Percentiles rank a stretch among this genome's conserved stretches.
phyloP scores from a whole-genome alignment of 2,888 invertebrate species.

The Aethes cnicana region DNA sequence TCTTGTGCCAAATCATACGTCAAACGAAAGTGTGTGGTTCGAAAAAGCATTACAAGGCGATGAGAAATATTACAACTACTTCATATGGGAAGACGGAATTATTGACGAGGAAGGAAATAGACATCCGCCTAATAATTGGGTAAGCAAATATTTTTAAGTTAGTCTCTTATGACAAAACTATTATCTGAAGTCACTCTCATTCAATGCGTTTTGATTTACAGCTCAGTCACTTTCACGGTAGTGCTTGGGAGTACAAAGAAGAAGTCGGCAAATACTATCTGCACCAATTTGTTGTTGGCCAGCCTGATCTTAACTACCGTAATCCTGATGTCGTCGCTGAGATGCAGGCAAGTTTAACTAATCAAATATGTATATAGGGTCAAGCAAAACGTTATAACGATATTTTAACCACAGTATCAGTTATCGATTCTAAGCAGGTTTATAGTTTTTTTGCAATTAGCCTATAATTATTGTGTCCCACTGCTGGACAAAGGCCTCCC shows the following conservation, averaged over 20 bases:
- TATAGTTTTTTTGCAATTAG: no score
- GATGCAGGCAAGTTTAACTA: slow-evolving; percentile 64
- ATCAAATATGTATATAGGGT: not conserved
- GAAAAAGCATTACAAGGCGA: slow-evolving; percentile 84
- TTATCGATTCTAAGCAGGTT: no score
- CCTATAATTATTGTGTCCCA: no score
- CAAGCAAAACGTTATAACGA: not conserved
- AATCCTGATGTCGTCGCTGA: slow-evolving; percentile 84
- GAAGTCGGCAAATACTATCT: slow-evolving; percentile 86
- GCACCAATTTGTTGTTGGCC: slow-evolving; percentile 86
- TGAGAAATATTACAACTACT: slow-evolving; percentile 86
- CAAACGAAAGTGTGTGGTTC: slow-evolving; percentile 93
- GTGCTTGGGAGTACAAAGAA: slow-evolving; percentile 88
- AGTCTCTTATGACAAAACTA: no score
- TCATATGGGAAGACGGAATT: slow-evolving; percentile 86
- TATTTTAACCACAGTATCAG: no score
- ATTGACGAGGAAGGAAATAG: slow-evolving; percentile 66
- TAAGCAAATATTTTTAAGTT: no score
- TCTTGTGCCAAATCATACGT: slow-evolving; percentile 89
- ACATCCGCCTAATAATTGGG: slow-evolving; percentile 88
- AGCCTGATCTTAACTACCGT: slow-evolving; percentile 89
- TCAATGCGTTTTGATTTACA: slow-evolving; percentile 45
- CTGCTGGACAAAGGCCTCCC: no score
- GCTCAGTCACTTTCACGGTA: slow-evolving; percentile 84
- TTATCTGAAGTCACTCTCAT: no score